Evolutionary conservation across 2,888 invertebrate species (phyloP).

Genomic region (Dichetophora obliterata): DNA sequence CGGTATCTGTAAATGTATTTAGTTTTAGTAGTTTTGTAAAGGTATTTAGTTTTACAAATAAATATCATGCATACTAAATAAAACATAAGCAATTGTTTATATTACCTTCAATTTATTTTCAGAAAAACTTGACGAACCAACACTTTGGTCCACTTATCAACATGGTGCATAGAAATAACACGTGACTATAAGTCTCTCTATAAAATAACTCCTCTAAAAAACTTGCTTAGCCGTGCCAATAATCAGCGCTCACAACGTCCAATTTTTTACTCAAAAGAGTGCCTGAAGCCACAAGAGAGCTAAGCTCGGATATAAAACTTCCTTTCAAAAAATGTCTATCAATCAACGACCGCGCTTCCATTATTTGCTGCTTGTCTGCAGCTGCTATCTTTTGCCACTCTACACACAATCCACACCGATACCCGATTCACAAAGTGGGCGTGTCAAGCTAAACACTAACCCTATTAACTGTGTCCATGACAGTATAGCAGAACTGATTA

Average conservation of each 20-base stretch:
- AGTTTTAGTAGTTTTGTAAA: no score
- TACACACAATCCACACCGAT: conserved; percentile 48
- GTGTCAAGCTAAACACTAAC: conserved; percentile 5
- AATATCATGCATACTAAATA: no score
- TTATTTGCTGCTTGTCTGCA: conserved; percentile 46
- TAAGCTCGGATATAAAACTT: not conserved
- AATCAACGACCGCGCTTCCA: conserved; percentile 2
- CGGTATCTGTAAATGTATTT: no score
- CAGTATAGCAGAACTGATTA: conserved; percentile 67
- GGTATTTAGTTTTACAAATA: no score
- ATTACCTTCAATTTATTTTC: not conserved
- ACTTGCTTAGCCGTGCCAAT: not conserved
- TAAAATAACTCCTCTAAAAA: not conserved
- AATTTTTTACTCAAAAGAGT: not conserved
- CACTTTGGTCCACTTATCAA: conserved; percentile 3
- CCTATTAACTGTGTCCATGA: conserved; percentile 62
- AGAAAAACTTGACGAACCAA: not conserved
- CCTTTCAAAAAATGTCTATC: conserved; percentile 16
- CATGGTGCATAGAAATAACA: conserved; percentile 38
- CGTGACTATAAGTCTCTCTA: conserved; percentile 42
- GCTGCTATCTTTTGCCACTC: conserved; percentile 50
- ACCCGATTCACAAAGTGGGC: not conserved
- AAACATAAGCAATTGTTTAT: not conserved
- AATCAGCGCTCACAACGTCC: not conserved
- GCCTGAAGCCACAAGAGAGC: not conserved